phyloP scores from a whole-genome alignment of 1,140 invertebrate species.

The Rhagoletis pomonella region DNA sequence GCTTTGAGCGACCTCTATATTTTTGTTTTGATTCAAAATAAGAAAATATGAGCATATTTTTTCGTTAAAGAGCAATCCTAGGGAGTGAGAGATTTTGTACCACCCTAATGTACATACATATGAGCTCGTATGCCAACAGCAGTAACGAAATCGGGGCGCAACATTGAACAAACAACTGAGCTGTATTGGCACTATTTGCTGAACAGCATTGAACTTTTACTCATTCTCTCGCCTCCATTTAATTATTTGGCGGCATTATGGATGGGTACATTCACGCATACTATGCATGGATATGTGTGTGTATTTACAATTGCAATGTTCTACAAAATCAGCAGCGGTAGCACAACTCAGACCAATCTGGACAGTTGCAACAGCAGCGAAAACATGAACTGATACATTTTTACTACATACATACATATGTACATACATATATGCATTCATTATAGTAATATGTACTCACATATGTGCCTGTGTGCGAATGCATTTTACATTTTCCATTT shows the following conservation, averaged over 20 bases:
- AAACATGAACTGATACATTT: not conserved
- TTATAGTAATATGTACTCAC: not conserved
- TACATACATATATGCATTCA: not conserved
- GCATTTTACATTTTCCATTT: not conserved
- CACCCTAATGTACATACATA: not conserved
- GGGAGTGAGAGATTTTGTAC: too few relatives aligned
- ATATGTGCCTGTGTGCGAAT: not conserved
- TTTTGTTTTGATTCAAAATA: too few relatives aligned
- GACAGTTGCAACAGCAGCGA: not conserved
- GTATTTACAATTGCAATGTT: slow-evolving; percentile 1
- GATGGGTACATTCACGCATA: not conserved
- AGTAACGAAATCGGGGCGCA: not conserved
- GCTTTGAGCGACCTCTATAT: too few relatives aligned
- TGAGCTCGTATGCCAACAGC: not conserved
- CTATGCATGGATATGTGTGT: not conserved
- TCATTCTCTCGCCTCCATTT: not conserved
- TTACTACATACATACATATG: not conserved
- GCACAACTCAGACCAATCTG: not conserved
- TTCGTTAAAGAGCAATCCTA: too few relatives aligned
- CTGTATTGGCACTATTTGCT: too few relatives aligned
- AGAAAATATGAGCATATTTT: too few relatives aligned
- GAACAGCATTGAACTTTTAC: slow-evolving; percentile 16
- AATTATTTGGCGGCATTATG: slow-evolving; percentile 32
- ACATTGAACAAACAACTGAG: slow-evolving; percentile 5
- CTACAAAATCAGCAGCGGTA: not conserved